Conservation (phyloP, 2,113 vertebrate genomes). For the Hystrix brachyura region DNA sequence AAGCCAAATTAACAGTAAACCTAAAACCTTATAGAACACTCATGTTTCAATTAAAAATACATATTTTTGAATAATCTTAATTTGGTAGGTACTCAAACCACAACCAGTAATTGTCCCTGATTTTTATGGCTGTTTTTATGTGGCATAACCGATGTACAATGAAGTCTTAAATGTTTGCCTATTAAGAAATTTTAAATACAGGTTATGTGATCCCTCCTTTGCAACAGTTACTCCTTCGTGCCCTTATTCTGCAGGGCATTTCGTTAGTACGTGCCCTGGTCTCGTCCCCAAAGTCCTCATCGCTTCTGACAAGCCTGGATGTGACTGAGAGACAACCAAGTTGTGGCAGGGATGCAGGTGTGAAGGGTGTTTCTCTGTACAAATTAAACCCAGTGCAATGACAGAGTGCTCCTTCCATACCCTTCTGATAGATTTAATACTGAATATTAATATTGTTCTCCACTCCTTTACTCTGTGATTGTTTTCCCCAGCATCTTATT, state of each 20-base stretch:
- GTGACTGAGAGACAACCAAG: conserved; percentile 89
- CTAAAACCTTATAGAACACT: not conserved
- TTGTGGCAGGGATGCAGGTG: conserved; percentile 87
- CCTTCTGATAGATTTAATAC: conserved; percentile 85
- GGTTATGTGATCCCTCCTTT: conserved; percentile 75
- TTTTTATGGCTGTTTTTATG: conserved; percentile 56
- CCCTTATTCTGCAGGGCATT: conserved; percentile 85
- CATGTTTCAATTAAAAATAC: conserved; percentile 41
- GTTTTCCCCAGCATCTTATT: conserved; percentile 84
- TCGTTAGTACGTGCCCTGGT: conserved; percentile 86
- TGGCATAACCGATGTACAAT: conserved; percentile 1
- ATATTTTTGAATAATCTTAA: conserved; percentile 26
- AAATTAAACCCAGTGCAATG: conserved; percentile 88
- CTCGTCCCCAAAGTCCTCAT: conserved; percentile 85
- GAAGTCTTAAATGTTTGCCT: conserved; percentile 72
- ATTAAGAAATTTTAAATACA: conserved; percentile 82
- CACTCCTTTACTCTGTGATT: conserved; percentile 76
- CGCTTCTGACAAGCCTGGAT: conserved; percentile 86
- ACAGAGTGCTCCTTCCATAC: conserved; percentile 83
- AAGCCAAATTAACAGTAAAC: not conserved
- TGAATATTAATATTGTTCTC: conserved; percentile 86
- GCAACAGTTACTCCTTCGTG: conserved; percentile 75
- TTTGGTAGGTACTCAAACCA: not conserved
- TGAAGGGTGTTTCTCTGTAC: conserved; percentile 84
- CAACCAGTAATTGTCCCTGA: not conserved